phyloP scores from a whole-genome alignment of 2,888 invertebrate genomes.

The Tachina fera region DNA sequence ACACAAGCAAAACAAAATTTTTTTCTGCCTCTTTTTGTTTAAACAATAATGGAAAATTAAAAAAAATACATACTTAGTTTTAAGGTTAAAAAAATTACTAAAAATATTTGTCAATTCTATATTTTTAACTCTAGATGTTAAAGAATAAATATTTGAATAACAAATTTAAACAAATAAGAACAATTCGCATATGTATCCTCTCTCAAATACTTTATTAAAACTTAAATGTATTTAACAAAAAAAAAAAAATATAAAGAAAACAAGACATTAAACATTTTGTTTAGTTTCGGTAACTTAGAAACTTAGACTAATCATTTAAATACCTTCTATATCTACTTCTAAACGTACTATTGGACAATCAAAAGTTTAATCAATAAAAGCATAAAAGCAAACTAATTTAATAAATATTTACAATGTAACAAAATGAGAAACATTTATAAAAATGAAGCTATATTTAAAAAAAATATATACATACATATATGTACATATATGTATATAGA shows the following conservation, averaged over 20 bases:
- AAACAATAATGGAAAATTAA: conserved; percentile 3
- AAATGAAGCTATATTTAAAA: conserved; percentile 31
- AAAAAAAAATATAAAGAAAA: background rate
- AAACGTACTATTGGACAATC: conserved; percentile 58
- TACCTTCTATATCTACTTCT: conserved; percentile 40
- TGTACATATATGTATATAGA: no score
- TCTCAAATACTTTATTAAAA: conserved; percentile 29
- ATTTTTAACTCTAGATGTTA: conserved; percentile 65
- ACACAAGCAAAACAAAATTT: conserved; percentile 14
- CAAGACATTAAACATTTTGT: conserved; percentile 20
- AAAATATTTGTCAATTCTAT: conserved; percentile 62
- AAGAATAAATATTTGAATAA: conserved; percentile 32
- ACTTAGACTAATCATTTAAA: conserved; percentile 24
- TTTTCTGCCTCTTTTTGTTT: conserved; percentile 4
- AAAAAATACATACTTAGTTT: background rate
- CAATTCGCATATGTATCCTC: conserved; percentile 38
- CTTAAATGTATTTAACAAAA: conserved; percentile 6
- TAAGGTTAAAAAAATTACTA: conserved; percentile 14
- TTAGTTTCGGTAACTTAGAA: conserved; percentile 22
- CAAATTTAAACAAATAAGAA: conserved; percentile 29
- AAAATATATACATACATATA: background rate
- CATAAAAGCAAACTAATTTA: conserved; percentile 11
- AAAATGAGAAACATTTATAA: conserved; percentile 23
- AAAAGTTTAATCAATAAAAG: conserved; percentile 27
- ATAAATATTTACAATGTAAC: conserved; percentile 47